Percentiles rank a stretch among this genome's conserved stretches.
phyloP scores from a whole-genome alignment of 2,797 vertebrate genomes.

The Muscicapa striata region DNA sequence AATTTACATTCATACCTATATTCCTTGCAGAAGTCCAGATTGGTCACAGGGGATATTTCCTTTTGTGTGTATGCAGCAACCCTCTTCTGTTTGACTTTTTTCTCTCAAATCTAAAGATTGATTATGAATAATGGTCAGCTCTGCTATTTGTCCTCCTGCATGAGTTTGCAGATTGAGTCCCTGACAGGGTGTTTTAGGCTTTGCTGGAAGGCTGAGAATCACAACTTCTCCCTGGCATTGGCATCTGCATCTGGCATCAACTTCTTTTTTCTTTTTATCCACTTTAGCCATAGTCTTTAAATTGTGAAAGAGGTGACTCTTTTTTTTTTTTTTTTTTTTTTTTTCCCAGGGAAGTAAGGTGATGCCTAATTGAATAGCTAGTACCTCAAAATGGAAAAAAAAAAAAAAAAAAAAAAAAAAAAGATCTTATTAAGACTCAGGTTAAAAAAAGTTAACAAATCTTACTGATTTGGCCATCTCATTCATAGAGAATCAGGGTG shows the following conservation, averaged over 20 bases:
- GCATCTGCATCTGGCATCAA: background rate
- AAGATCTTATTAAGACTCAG: background rate
- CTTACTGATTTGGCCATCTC: background rate
- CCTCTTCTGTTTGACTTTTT: background rate
- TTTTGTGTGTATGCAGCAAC: background rate
- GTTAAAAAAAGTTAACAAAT: background rate
- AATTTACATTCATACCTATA: background rate
- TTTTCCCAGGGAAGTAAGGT: background rate
- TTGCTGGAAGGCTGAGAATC: background rate
- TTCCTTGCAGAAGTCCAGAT: background rate
- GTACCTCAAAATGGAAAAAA: background rate
- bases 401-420: background rate
- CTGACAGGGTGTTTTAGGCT: background rate
- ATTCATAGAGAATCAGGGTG: background rate
- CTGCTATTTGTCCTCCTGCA: background rate
- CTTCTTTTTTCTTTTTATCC: background rate
- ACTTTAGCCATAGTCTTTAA: background rate
- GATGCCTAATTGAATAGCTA: background rate
- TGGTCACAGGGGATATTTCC: background rate
- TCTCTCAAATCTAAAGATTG: background rate
- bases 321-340: background rate
- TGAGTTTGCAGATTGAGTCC: background rate
- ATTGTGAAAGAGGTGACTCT: background rate
- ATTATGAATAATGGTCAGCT: background rate
- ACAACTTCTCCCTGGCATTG: background rate